Percentiles rank a stretch among this genome's conserved stretches.
phyloP scores from a whole-genome alignment of 2,113 vertebrate species.

The Dicentrarchus labrax region DNA sequence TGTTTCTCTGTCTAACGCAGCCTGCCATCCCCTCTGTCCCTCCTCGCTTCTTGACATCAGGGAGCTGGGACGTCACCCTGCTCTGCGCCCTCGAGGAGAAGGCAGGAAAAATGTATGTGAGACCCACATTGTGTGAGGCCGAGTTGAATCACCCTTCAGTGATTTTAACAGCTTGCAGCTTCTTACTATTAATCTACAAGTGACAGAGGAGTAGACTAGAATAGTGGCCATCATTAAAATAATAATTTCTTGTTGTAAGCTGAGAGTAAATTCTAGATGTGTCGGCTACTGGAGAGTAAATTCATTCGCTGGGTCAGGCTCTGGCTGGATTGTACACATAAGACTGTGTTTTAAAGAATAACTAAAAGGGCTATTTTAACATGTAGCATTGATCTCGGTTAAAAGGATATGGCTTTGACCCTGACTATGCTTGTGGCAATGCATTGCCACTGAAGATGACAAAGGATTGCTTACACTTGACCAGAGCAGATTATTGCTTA shows the following conservation, averaged over 20 bases:
- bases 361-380: conserved; percentile 13
- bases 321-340: not conserved
- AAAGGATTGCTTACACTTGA: conserved; percentile 38
- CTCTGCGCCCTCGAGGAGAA: conserved; percentile 85
- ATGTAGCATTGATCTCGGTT: not conserved
- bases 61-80: conserved; percentile 87
- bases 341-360: conserved; percentile 1
- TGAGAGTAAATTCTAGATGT: conserved; percentile 6
- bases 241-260: conserved; percentile 7
- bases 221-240: conserved; percentile 29
- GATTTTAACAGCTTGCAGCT: conserved; percentile 10
- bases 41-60: conserved; percentile 87
- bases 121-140: conserved; percentile 24
- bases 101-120: conserved; percentile 85
- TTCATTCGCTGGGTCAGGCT: conserved; percentile 8
- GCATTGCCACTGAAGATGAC: not conserved
- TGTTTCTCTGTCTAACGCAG: conserved; percentile 67
- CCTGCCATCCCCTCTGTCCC: conserved; percentile 78
- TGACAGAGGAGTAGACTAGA: not conserved
- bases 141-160: conserved; percentile 9
- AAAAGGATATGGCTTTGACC: conserved; percentile 24
- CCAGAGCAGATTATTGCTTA: conserved; percentile 42
- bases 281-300: not conserved
- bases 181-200: conserved; percentile 16
- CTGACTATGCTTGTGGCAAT: conserved; percentile 8